phyloP scores from a whole-genome alignment of 2,888 invertebrate species.

The Alloscopus bannaensis region DNA sequence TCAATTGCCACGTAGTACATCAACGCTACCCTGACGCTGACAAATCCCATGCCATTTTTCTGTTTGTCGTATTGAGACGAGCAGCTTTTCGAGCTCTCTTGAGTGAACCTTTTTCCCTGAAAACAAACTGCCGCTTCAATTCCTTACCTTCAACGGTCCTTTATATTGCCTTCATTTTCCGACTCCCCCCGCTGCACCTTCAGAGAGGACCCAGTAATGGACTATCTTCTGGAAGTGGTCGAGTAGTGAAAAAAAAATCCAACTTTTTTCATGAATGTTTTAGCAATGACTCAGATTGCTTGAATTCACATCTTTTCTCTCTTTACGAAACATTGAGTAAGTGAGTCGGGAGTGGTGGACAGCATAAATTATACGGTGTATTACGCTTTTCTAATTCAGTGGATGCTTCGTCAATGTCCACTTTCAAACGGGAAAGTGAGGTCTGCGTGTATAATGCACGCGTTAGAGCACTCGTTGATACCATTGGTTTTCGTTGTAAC shows the following conservation, averaged over 20 bases:
- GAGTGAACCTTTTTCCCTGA: slow-evolving; percentile 32
- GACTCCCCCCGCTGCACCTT: neutral
- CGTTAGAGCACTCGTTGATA: slow-evolving; percentile 2
- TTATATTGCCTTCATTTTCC: slow-evolving; percentile 1
- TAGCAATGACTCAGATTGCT: slow-evolving; percentile 65
- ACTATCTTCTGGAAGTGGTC: slow-evolving; percentile 35
- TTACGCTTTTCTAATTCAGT: slow-evolving; percentile 63
- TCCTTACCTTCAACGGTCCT: slow-evolving; percentile 3
- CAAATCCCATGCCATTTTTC: slow-evolving; percentile 73
- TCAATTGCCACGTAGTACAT: slow-evolving; percentile 65
- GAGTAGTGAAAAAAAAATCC: slow-evolving; percentile 53
- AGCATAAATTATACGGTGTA: slow-evolving; percentile 65
- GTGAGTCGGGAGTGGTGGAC: slow-evolving; percentile 40
- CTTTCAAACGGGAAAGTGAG: slow-evolving; percentile 23
- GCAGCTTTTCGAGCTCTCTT: slow-evolving; percentile 57
- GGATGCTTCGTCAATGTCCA: slow-evolving; percentile 64
- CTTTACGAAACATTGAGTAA: neutral
- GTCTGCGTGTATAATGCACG: too few species aligned
- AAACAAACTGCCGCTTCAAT: slow-evolving; percentile 32
- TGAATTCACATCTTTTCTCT: slow-evolving; percentile 54
- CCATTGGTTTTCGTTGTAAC: slow-evolving; percentile 5
- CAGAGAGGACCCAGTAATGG: slow-evolving; percentile 34
- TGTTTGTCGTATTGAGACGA: slow-evolving; percentile 69
- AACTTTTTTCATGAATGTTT: slow-evolving; percentile 66
- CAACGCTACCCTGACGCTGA: slow-evolving; percentile 73